A percentile compares a stretch with the other conserved stretches of the same genome.
phyloP scores from a whole-genome alignment of 2,888 invertebrate genomes.

The Polia nebulosa region DNA sequence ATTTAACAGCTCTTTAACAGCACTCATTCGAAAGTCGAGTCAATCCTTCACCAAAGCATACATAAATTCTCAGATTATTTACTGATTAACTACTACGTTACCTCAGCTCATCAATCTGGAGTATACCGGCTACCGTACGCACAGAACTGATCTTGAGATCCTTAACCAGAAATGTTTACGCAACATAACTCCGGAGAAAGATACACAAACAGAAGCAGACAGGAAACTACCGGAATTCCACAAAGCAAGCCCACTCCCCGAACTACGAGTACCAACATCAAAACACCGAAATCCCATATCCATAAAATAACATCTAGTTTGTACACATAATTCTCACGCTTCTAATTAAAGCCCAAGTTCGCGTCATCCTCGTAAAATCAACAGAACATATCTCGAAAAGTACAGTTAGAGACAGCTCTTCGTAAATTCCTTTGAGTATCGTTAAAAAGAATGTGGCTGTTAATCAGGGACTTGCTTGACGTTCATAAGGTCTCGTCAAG shows the following conservation, averaged over 20 bases:
- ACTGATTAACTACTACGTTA: neutral
- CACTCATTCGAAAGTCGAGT: neutral
- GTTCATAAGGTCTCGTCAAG: slow-evolving; percentile 76
- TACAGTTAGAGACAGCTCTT: slow-evolving; percentile 62
- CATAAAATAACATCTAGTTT: slow-evolving; percentile 53
- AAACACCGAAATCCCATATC: slow-evolving; percentile 51
- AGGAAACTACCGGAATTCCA: slow-evolving; percentile 37
- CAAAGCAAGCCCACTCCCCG: slow-evolving; percentile 25
- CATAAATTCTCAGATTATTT: neutral
- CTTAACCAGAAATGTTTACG: slow-evolving; percentile 28
- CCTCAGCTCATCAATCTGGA: neutral
- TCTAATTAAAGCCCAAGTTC: slow-evolving; percentile 60
- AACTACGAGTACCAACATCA: slow-evolving; percentile 27
- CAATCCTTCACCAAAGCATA: neutral
- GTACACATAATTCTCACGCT: slow-evolving; percentile 52
- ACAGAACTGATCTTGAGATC: slow-evolving; percentile 4
- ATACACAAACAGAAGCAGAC: slow-evolving; percentile 13
- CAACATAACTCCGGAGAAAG: slow-evolving; percentile 34
- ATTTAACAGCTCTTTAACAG: no score
- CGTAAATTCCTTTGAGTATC: slow-evolving; percentile 62
- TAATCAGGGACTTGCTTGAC: slow-evolving; percentile 77
- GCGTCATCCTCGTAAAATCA: slow-evolving; percentile 58
- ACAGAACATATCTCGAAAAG: slow-evolving; percentile 51
- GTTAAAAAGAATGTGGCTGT: slow-evolving; percentile 69
- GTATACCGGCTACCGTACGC: neutral